Evolutionary conservation across 2,113 vertebrate genomes (phyloP).

Genomic region (Nettapus auritus): DNA sequence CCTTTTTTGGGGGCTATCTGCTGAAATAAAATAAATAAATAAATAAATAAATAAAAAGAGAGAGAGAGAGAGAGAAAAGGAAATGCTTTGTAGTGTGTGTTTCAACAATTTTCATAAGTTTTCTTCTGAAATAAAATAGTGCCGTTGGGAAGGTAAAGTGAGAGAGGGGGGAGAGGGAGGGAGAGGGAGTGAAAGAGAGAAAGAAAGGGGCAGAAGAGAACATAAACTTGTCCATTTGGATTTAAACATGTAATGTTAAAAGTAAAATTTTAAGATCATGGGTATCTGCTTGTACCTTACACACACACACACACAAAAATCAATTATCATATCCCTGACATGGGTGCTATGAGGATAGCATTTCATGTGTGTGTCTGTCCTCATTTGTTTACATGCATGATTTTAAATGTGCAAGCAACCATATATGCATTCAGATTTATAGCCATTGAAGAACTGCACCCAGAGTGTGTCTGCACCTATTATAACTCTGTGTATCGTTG

Average conservation of each 20-base stretch:
- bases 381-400: slow-evolving; percentile 10
- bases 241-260: not conserved
- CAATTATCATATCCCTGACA: not conserved
- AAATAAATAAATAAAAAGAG: slow-evolving; percentile 65
- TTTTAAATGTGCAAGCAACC: not conserved
- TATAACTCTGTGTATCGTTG: not conserved
- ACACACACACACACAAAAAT: not conserved
- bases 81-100: slow-evolving; percentile 81
- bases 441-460: not conserved
- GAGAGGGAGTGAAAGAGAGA: slow-evolving; percentile 38
- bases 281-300: not conserved
- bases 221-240: slow-evolving; percentile 46
- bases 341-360: not conserved
- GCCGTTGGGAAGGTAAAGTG: slow-evolving; percentile 78
- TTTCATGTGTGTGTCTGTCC: not conserved
- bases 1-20: slow-evolving; percentile 80
- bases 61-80: slow-evolving; percentile 56
- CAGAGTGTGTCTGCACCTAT: not conserved
- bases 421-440: not conserved
- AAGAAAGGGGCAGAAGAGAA: slow-evolving; percentile 57
- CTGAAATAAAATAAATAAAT: slow-evolving; percentile 78
- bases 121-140: slow-evolving; percentile 82
- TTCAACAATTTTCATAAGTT: slow-evolving; percentile 88
- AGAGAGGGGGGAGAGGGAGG: slow-evolving; percentile 49
- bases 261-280: not conserved